A percentile compares a stretch with the other conserved stretches of the same genome.
phyloP scores from a whole-genome alignment of 1,140 invertebrate genomes.

The Parasteatoda tepidariorum region DNA sequence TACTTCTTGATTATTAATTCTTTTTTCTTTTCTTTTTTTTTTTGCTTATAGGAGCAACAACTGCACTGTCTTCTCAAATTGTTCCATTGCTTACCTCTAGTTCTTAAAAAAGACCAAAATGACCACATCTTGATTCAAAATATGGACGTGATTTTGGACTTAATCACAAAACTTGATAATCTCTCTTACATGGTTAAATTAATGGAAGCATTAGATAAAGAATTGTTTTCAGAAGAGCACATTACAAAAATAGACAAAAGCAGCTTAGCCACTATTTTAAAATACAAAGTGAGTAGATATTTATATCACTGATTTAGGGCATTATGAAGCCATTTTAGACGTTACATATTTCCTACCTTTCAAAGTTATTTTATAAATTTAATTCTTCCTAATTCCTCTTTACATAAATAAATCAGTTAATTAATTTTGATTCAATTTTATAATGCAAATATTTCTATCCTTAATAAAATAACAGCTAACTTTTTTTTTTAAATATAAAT shows the following conservation, averaged over 20 bases:
- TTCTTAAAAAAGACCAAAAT: conserved; percentile 50
- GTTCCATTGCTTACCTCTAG: conserved; percentile 14
- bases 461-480: too few species aligned
- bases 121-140: conserved; percentile 42
- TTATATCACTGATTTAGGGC: too few species aligned
- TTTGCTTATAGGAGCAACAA: conserved; percentile 46
- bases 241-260: conserved; percentile 36
- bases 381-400: too few species aligned
- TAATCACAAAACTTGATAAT: neutral
- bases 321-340: too few species aligned
- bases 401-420: too few species aligned
- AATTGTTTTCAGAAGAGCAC: neutral
- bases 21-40: neutral
- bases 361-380: too few species aligned
- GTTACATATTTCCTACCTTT: too few species aligned
- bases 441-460: too few species aligned
- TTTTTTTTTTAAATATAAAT: too few species aligned
- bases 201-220: conserved; percentile 27
- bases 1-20: neutral
- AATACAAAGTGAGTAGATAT: conserved; percentile 37
- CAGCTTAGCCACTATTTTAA: conserved; percentile 7
- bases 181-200: conserved; percentile 26
- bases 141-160: neutral
- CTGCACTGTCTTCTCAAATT: conserved; percentile 19
- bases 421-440: too few species aligned